These are phyloP conservation scores for Morone saxatilis DNA, from an alignment of 2,113 vertebrate genomes.

Conservation along the genomic window DNA sequence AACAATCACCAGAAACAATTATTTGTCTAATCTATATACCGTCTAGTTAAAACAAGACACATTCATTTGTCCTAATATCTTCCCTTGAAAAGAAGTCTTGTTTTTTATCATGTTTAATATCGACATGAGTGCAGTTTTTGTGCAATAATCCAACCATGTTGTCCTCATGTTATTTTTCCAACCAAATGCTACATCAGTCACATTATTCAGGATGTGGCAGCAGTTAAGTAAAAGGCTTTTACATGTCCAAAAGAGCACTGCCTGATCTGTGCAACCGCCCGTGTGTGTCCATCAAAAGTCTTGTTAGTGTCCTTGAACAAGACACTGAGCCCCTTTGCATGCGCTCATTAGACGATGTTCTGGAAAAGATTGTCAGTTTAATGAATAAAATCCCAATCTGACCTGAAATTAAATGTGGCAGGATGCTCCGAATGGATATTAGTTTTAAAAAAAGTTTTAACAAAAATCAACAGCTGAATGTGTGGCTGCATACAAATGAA, in stretches of 20 bases:
- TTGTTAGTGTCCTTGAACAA: constrained; percentile 63
- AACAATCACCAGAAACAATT: too few relatives aligned
- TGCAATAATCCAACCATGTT: constrained; percentile 12
- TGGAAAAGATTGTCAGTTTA: constrained; percentile 52
- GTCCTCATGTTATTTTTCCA: constrained; percentile 27
- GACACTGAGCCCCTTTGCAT: constrained; percentile 40
- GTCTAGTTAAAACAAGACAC: background rate
- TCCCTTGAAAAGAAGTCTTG: background rate
- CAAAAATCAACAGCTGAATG: constrained; percentile 21
- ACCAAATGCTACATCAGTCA: constrained; percentile 46
- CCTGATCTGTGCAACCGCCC: constrained; percentile 9
- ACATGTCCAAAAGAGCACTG: background rate
- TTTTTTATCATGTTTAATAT: background rate
- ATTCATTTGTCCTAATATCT: background rate
- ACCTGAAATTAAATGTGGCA: constrained; percentile 60
- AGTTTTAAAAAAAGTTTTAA: too few relatives aligned
- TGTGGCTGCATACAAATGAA: constrained; percentile 43
- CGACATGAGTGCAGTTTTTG: background rate
- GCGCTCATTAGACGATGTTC: constrained; percentile 48
- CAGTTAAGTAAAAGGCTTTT: constrained; percentile 2
- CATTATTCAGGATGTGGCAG: constrained; percentile 13
- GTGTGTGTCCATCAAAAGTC: constrained; percentile 56
- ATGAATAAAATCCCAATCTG: constrained; percentile 60
- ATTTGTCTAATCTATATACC: background rate
- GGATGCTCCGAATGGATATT: constrained; percentile 45